Evolutionary conservation across 2,888 invertebrate species (phyloP).

Genomic region (Lydus trimaculatus): DNA sequence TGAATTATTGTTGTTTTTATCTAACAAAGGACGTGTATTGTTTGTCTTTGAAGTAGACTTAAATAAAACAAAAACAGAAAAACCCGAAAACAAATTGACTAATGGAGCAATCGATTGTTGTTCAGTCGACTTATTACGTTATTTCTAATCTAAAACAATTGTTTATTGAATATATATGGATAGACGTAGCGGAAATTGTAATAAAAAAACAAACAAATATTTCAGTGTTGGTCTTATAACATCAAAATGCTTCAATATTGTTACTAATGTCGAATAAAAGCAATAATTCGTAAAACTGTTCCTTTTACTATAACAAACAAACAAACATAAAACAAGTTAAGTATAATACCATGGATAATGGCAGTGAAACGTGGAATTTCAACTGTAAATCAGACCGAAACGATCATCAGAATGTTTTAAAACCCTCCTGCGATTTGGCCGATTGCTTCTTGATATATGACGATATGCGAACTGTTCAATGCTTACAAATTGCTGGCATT

Average conservation of each 20-base stretch:
- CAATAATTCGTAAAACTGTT: slow-evolving; percentile 24
- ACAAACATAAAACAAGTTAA: slow-evolving; percentile 35
- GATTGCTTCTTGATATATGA: slow-evolving; percentile 61
- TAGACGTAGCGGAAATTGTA: background rate
- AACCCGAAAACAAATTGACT: background rate
- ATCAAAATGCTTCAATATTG: background rate
- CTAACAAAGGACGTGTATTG: slow-evolving; percentile 9
- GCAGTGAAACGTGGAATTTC: slow-evolving; percentile 46
- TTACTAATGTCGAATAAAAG: background rate
- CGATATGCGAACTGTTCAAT: slow-evolving; percentile 57
- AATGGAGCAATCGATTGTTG: background rate
- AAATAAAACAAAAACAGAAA: background rate
- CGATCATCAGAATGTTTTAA: slow-evolving; percentile 60
- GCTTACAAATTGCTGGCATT: slow-evolving; percentile 61
- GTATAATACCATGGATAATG: slow-evolving; percentile 49
- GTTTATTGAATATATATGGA: background rate
- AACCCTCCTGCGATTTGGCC: slow-evolving; percentile 59
- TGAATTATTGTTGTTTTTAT: slow-evolving; percentile 23
- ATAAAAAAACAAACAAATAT: background rate
- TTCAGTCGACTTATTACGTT: background rate
- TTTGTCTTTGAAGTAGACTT: background rate
- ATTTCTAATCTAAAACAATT: background rate
- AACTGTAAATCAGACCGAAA: slow-evolving; percentile 57
- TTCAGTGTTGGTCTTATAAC: background rate
- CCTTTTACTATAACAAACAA: slow-evolving; percentile 17